Conservation (phyloP, 2,113 vertebrate genomes). For the Thermophis baileyi region DNA sequence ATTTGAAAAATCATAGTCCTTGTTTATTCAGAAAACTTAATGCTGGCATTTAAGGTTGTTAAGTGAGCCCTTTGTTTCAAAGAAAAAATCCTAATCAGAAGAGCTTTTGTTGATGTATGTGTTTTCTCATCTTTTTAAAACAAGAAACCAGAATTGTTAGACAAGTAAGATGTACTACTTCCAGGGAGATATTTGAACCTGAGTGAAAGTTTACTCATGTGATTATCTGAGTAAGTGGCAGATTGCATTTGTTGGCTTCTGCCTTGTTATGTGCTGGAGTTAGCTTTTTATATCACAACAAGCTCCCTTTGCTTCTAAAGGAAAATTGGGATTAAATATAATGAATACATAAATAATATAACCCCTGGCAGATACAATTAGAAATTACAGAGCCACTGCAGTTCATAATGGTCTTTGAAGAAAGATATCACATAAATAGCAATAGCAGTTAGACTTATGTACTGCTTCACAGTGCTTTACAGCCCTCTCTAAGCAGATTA, state of each 20-base stretch:
- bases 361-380: background rate
- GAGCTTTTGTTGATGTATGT: conserved; percentile 40
- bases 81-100: conserved; percentile 47
- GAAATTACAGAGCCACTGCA: background rate
- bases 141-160: background rate
- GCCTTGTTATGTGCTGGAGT: background rate
- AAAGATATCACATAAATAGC: background rate
- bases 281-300: background rate
- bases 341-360: background rate
- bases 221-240: background rate
- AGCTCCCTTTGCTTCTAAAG: background rate
- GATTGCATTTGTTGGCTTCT: background rate
- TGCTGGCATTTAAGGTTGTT: conserved; percentile 52
- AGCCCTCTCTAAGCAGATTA: too few species aligned
- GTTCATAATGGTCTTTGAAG: background rate
- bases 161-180: conserved; percentile 18
- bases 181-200: background rate
- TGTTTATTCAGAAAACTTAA: conserved; percentile 42
- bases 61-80: conserved; percentile 44
- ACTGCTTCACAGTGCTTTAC: too few species aligned
- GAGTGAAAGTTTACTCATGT: background rate
- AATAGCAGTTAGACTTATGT: too few species aligned
- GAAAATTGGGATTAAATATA: background rate
- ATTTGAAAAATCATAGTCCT: conserved; percentile 44
- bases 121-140: background rate